Base-by-base conservation (phyloP, 2,797 vertebrate genomes). In the Sebastes trivittatus region DNA sequence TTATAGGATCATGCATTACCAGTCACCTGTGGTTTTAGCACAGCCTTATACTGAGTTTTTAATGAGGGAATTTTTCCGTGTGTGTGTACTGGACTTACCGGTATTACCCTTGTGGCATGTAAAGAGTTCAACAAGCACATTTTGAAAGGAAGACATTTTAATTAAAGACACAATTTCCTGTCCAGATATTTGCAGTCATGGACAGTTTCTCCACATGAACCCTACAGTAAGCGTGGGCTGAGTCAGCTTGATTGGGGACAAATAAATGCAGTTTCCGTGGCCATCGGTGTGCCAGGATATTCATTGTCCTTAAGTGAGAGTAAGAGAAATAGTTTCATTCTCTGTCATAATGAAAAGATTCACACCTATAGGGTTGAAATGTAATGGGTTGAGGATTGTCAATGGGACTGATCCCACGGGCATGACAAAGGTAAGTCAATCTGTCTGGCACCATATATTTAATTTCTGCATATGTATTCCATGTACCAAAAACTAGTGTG, bases 191-290 rank as follows among this genome's bases (percentile, higher is more conserved):
- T 91, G 80, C 87, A 78, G 77, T 49, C 79, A 75, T 83, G 58
- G 74, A 80, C 82, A 88, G 29, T 86, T 85, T 92, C 74, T 79
- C 63, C 42, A 62, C 73, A 76, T 68, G 67, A 76, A 80, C 46
- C 36, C 14, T 30, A 25, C 23, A 30, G 27, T 30, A 42, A 52
- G 65, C 69, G 72, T 63, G 8, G 34, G 81, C 87, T 90, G 88
- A 92, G 85, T 92, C 87, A 84, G 85, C 87, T 86, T 91, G 84
- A 89, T 86, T 86, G 56, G 75, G 73, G 72, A 83, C 27, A 83
- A 83, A 74, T 34, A 64, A 78, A 46, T 77, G 42, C 58, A 69
- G 81, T 69, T 80, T 87, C 82, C 55, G 5, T 83, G 67, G 68
- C 72, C 69, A 59, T 34, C 62, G 66, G 59, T 77, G 73, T 74